Conservation (phyloP, 2,113 vertebrate species). For the Grammomys dolichurus region DNA sequence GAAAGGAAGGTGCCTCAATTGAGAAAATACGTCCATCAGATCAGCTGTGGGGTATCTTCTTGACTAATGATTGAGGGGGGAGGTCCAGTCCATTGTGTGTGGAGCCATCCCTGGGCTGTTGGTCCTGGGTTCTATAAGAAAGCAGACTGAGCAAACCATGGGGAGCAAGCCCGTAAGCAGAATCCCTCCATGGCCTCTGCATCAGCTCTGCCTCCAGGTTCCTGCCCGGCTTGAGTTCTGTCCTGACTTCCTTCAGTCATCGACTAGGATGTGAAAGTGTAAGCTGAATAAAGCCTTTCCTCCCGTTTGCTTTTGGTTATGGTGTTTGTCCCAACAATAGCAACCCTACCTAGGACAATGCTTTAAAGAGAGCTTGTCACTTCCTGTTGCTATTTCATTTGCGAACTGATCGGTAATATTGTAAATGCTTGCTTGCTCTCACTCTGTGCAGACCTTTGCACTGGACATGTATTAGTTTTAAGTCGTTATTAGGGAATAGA, state of each 20-base stretch:
- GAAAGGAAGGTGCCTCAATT: background rate
- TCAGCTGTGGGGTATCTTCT: background rate
- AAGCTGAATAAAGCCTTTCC: background rate
- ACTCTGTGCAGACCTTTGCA: background rate
- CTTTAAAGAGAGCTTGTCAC: slow-evolving; percentile 12
- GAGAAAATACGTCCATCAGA: background rate
- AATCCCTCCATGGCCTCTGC: background rate
- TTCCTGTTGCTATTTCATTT: background rate
- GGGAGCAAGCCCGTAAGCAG: background rate
- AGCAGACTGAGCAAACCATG: background rate
- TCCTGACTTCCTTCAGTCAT: background rate
- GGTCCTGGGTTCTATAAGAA: background rate
- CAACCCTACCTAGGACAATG: background rate
- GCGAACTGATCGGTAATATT: background rate
- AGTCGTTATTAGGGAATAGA: background rate
- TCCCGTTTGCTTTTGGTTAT: background rate
- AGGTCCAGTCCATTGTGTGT: background rate
- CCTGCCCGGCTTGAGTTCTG: background rate
- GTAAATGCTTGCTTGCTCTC: background rate
- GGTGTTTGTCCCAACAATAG: background rate
- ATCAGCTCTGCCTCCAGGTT: background rate
- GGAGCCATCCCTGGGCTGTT: background rate
- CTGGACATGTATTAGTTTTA: background rate
- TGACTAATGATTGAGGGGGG: background rate
- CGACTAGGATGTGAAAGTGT: background rate